Evolutionary conservation across 2,888 invertebrate genomes (phyloP).

Genomic region (Spisula solida): DNA sequence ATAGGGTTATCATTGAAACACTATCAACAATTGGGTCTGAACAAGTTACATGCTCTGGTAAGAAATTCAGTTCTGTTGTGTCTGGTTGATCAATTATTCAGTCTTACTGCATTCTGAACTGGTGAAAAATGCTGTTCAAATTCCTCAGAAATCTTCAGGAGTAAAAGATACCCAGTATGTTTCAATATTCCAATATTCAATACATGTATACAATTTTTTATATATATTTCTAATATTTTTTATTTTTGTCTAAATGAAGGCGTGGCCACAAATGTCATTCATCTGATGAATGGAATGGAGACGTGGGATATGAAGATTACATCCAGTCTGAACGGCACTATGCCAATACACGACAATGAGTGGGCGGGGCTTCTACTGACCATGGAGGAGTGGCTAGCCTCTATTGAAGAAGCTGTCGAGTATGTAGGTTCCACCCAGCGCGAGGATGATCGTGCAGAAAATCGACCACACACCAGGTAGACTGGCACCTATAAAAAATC

Average conservation of each 20-base stretch:
- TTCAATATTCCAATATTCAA: too few relatives aligned
- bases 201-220: too few relatives aligned
- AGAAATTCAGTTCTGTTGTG: too few relatives aligned
- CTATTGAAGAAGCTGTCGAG: slow-evolving; percentile 80
- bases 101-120: too few relatives aligned
- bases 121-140: too few relatives aligned
- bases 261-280: slow-evolving; percentile 84
- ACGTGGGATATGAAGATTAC: slow-evolving; percentile 84
- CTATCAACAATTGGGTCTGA: too few relatives aligned
- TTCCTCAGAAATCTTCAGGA: too few relatives aligned
- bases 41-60: too few relatives aligned
- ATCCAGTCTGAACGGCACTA: slow-evolving; percentile 76
- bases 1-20: too few relatives aligned
- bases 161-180: too few relatives aligned
- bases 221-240: not conserved
- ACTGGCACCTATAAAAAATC: slow-evolving; percentile 37
- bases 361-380: slow-evolving; percentile 84
- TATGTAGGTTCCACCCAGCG: slow-evolving; percentile 83
- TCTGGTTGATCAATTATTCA: too few relatives aligned
- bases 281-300: slow-evolving; percentile 84
- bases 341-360: slow-evolving; percentile 84
- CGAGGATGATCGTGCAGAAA: slow-evolving; percentile 81
- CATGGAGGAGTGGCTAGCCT: slow-evolving; percentile 86
- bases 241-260: too few relatives aligned
- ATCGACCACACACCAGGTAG: slow-evolving; percentile 81